These are phyloP conservation scores for Labia minor DNA, from an alignment of 2,888 invertebrate genomes.

Conservation along the genomic window DNA sequence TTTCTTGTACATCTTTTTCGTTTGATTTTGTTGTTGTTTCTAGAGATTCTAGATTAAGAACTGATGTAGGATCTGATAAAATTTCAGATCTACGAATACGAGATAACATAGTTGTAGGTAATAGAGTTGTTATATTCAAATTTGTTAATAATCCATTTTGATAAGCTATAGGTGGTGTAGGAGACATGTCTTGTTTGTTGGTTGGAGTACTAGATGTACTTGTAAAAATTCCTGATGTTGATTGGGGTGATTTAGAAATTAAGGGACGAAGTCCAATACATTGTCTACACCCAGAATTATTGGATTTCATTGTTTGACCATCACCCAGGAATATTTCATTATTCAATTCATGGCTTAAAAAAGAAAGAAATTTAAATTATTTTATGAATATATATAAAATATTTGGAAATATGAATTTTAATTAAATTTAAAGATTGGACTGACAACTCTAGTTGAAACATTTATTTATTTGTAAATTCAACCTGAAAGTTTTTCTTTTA, in stretches of 20 bases:
- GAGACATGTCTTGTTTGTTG: not conserved
- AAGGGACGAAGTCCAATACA: constrained; percentile 42
- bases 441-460: too few relatives aligned
- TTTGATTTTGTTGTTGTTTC: constrained; percentile 4
- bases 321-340: constrained; percentile 66
- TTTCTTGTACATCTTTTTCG: constrained; percentile 35
- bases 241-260: not conserved
- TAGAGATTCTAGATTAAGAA: constrained; percentile 13
- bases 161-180: not conserved
- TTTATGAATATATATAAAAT: too few relatives aligned
- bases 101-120: not conserved
- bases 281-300: constrained; percentile 35
- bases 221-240: constrained; percentile 14
- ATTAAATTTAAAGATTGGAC: too few relatives aligned
- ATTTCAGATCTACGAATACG: constrained; percentile 19
- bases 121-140: not conserved
- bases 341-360: constrained; percentile 46
- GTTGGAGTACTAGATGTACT: not conserved
- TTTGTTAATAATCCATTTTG: not conserved
- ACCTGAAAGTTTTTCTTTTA: too few relatives aligned
- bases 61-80: constrained; percentile 18
- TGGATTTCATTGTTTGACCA: constrained; percentile 36
- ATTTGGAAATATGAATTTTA: not conserved
- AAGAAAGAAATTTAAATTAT: constrained; percentile 17
- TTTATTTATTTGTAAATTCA: too few relatives aligned